These are phyloP conservation scores for Boulengeromyrus knoepffleri DNA, from an alignment of 2,113 vertebrate species.

Conservation along the genomic window DNA sequence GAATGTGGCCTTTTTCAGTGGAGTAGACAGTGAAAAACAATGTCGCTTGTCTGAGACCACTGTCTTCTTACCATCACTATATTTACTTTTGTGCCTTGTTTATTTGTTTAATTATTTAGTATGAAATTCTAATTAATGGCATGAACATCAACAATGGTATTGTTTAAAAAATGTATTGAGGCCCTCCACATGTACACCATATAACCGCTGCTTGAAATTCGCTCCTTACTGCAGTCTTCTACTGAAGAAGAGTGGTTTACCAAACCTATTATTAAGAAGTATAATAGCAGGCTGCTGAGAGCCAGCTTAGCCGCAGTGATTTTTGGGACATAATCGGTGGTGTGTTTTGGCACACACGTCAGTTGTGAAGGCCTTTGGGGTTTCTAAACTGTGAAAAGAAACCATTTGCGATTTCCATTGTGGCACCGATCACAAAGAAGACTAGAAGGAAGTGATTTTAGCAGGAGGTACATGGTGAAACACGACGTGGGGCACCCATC, in stretches of 20 bases:
- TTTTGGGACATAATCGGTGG: not conserved
- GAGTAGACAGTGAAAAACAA: not conserved
- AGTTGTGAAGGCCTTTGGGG: not conserved
- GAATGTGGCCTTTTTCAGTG: not conserved
- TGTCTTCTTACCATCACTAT: not conserved
- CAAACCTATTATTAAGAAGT: not conserved
- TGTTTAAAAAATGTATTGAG: not conserved
- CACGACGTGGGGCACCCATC: not conserved
- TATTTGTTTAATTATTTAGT: not conserved
- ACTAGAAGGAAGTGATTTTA: not conserved
- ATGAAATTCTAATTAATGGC: not conserved
- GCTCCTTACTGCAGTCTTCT: not conserved
- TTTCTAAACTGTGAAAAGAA: not conserved
- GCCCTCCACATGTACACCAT: not conserved
- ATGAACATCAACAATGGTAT: not conserved
- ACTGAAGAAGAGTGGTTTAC: not conserved
- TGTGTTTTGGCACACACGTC: slow-evolving; percentile 8
- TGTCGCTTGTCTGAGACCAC: not conserved
- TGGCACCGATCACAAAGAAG: not conserved
- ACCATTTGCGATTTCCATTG: not conserved
- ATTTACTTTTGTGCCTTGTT: not conserved
- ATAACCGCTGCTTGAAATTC: not conserved
- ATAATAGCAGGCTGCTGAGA: slow-evolving; percentile 1
- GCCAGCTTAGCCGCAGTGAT: slow-evolving; percentile 1
- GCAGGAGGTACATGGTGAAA: not conserved